Evolutionary conservation across 2,888 invertebrate species (phyloP), one percentile per base, ranked within the genome.

Genomic region (Campoletis raptor): DNA sequence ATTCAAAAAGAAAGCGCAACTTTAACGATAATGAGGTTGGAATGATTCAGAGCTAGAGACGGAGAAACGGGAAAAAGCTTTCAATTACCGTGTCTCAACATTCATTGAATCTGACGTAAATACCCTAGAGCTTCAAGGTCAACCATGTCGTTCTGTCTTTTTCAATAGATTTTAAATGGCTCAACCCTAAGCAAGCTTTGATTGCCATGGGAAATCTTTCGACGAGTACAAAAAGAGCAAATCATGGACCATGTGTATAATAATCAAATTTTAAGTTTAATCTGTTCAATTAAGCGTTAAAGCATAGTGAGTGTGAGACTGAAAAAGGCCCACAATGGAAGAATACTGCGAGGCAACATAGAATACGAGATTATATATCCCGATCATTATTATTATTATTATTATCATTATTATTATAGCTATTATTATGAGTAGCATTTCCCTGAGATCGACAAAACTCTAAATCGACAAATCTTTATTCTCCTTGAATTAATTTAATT

Each of bases 21-120:
- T 70, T 84, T 67, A 74, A 85, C 67, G 76, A 87, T 85, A 78
- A 73, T 81, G 61, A 42, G 66, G 52, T 81, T 82, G 61, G 82
- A 37, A 30, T 64, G 74, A 81, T 64, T 82, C 80, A 77, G 74
- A 81, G 73, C 40, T 24, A 45, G 77, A 6, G 77, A 12, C 18
- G 36, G 30, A 61, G 37, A 57, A 36, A 40, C 2, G 12, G 15
- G 0, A 24, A 42, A 18, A 42, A 54, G n/a, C 67, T 67, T 42
- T 67, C 67, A 67, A 67, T 67, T 67, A 67, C 21, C 5, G 12
- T 10, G 57, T 24, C 24, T 12, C 10, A 30, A 24, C 12, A 3
- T 57, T 57, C 57, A 57, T 5, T 57, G 24, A 24, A 2, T 57
- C 4, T 3, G 24, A 57, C 57, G 24, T 3, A 12, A 54, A 57